These are phyloP conservation scores for Percina caprodes DNA, from an alignment of 2,113 vertebrate species.

Conservation along the genomic window DNA sequence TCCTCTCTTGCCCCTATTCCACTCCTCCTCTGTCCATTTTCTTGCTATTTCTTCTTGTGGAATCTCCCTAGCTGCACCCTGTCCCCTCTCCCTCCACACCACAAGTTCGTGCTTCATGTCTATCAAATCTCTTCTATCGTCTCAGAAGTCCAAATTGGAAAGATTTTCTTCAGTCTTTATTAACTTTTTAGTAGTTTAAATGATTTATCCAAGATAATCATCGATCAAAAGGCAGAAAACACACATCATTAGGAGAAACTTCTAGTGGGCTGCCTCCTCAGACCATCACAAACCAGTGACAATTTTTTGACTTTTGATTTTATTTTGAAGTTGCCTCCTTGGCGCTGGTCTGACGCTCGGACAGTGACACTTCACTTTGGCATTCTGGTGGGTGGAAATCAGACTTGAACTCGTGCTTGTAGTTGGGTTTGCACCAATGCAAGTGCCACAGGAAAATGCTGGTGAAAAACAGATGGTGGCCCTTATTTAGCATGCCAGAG, in stretches of 20 bases:
- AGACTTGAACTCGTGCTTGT: not conserved
- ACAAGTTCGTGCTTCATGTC: conserved; percentile 41
- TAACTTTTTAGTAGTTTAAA: conserved; percentile 85
- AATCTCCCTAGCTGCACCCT: conserved; percentile 15
- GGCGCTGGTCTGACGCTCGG: fast-evolving
- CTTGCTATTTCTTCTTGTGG: not conserved
- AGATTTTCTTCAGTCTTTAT: conserved; percentile 76
- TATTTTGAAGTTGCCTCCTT: not conserved
- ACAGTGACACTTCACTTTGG: not conserved
- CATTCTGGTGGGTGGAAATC: not conserved
- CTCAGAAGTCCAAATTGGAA: conserved; percentile 55
- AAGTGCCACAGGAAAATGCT: not conserved
- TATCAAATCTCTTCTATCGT: conserved; percentile 53
- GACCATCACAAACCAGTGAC: conserved; percentile 34
- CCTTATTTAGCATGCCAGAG: conserved; percentile 52
- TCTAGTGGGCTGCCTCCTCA: conserved; percentile 48
- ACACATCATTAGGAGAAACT: conserved; percentile 80
- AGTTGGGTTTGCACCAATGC: not conserved
- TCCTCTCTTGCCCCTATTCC: conserved; percentile 20
- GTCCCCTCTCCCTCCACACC: conserved; percentile 19
- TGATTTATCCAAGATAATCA: conserved; percentile 85
- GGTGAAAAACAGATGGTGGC: conserved; percentile 57
- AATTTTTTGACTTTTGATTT: not conserved
- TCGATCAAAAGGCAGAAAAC: conserved; percentile 84
- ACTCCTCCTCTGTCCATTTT: conserved; percentile 46